Evolutionary conservation across 2,113 vertebrate genomes (phyloP).

Genomic region (Anser brachyrhynchus): DNA sequence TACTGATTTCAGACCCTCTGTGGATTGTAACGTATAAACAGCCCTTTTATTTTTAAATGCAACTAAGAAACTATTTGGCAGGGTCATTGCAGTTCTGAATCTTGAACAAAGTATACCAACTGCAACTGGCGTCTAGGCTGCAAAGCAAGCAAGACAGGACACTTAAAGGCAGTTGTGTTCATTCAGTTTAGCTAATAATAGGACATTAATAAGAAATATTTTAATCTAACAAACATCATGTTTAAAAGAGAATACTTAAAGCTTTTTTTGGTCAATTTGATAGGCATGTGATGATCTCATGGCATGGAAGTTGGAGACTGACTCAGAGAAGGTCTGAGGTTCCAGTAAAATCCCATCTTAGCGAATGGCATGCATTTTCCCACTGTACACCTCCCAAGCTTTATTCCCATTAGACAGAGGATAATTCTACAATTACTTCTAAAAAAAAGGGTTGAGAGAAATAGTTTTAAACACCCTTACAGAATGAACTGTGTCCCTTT

Average conservation of each 20-base stretch:
- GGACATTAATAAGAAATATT: slow-evolving; percentile 3
- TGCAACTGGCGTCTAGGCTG: background rate
- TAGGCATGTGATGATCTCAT: slow-evolving; percentile 30
- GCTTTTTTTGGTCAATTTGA: background rate
- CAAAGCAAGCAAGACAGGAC: background rate
- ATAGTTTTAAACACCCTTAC: background rate
- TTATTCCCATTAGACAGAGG: background rate
- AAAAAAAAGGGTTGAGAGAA: background rate
- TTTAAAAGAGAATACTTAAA: background rate
- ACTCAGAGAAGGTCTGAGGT: background rate
- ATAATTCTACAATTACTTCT: background rate
- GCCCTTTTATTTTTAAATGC: slow-evolving; percentile 51
- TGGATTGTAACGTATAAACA: slow-evolving; percentile 51
- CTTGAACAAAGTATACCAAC: background rate
- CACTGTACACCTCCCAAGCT: background rate
- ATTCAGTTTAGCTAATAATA: background rate
- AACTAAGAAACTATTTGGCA: slow-evolving; percentile 53
- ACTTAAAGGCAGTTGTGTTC: background rate
- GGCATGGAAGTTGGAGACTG: background rate
- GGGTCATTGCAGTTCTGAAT: background rate
- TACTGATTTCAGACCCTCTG: slow-evolving; percentile 53
- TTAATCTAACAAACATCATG: background rate
- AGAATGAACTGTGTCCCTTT: background rate
- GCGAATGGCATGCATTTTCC: background rate
- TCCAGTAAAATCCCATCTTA: background rate